Percentiles rank a stretch among this genome's conserved stretches.
These are phyloP conservation scores for Girardia tigrina DNA, from an alignment of 2,888 invertebrate genomes.

Conservation along the genomic window DNA sequence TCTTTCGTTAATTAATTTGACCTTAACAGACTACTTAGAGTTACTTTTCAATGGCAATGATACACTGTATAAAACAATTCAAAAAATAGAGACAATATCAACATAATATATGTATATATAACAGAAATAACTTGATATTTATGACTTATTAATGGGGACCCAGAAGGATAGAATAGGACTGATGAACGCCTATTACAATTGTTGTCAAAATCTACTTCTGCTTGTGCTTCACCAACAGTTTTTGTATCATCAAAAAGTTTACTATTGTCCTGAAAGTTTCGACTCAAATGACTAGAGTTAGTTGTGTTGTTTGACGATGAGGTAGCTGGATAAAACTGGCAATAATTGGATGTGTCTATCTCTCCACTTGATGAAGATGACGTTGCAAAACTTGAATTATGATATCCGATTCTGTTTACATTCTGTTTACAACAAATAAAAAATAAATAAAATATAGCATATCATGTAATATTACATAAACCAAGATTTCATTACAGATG, in stretches of 20 bases:
- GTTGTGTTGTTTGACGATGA: not conserved
- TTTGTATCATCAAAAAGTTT: not conserved
- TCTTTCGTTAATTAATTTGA: no score
- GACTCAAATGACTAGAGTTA: not conserved
- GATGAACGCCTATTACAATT: conserved; percentile 13
- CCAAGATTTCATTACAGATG: no score
- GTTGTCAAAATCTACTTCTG: not conserved
- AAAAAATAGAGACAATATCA: no score
- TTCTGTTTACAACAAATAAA: no score
- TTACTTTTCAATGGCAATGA: no score
- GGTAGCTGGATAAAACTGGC: conserved; percentile 12
- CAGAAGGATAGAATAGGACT: conserved; percentile 1
- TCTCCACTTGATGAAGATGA: not conserved
- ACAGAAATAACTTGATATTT: conserved; percentile 16
- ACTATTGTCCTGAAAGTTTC: not conserved
- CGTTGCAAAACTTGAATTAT: not conserved
- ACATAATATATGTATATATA: no score
- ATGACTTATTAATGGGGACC: conserved; percentile 15
- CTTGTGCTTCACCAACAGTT: not conserved
- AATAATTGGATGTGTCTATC: conserved; percentile 7
- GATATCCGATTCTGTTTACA: not conserved
- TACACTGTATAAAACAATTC: no score
- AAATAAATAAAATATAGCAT: no score
- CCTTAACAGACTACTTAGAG: no score
- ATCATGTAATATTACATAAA: no score